A percentile compares a stretch with the other conserved stretches of the same genome.
Evolutionary conservation across 2,888 invertebrate genomes (phyloP).

Genomic region (Drepana falcataria): DNA sequence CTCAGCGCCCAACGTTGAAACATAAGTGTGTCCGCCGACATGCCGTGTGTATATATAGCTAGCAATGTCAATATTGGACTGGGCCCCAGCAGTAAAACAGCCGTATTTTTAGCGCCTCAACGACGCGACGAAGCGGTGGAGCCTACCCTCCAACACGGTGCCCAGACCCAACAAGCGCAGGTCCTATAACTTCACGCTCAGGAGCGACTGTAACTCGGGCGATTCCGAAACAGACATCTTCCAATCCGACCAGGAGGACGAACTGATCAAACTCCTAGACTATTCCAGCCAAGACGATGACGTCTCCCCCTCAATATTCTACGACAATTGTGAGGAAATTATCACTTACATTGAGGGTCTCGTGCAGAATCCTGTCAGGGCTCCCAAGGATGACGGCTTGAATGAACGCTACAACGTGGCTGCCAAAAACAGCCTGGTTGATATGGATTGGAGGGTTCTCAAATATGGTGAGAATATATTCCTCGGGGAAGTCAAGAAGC

Average conservation of each 20-base stretch:
- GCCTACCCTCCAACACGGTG: constrained; percentile 59
- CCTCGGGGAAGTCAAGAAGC: constrained; percentile 62
- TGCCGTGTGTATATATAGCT: constrained; percentile 14
- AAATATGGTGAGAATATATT: constrained; percentile 73
- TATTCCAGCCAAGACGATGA: constrained; percentile 82
- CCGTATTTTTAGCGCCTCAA: constrained; percentile 58
- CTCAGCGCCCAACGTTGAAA: constrained; percentile 2
- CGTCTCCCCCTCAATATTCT: constrained; percentile 64
- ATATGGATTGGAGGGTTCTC: constrained; percentile 72
- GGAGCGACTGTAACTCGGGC: constrained; percentile 56
- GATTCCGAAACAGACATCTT: constrained; percentile 87
- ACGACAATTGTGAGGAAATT: constrained; percentile 67
- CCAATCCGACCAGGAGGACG: constrained; percentile 89
- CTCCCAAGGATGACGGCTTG: constrained; percentile 43
- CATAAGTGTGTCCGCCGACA: constrained; percentile 12
- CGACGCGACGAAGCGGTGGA: constrained; percentile 67
- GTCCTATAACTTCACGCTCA: constrained; percentile 37
- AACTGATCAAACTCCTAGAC: constrained; percentile 85
- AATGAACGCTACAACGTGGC: constrained; percentile 62
- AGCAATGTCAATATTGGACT: constrained; percentile 55
- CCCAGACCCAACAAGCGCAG: constrained; percentile 46
- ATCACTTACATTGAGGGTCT: constrained; percentile 59
- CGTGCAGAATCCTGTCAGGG: constrained; percentile 39
- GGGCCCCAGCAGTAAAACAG: constrained; percentile 20
- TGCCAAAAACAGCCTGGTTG: constrained; percentile 57